Conservation (phyloP, 2,797 vertebrate genomes). For the Anolis apletophallus region DNA sequence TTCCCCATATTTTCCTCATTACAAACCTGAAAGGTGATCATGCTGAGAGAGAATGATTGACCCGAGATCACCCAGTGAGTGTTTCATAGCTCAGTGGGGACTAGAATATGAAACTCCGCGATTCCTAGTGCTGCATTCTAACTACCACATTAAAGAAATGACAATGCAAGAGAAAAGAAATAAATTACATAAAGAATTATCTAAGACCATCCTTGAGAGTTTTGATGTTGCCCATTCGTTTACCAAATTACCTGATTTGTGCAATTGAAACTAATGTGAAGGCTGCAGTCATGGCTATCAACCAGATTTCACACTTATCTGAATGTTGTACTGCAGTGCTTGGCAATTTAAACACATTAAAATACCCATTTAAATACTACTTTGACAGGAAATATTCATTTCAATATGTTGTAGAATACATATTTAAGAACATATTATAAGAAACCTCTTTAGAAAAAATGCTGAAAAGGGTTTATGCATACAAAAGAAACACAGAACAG, state of each 20-base stretch:
- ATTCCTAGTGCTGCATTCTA: too few relatives aligned
- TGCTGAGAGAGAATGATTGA: too few relatives aligned
- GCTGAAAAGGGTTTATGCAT: neutral
- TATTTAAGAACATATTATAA: too few relatives aligned
- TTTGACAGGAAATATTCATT: neutral
- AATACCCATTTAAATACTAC: neutral
- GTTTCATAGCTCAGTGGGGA: too few relatives aligned
- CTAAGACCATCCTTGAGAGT: neutral
- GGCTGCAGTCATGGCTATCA: neutral
- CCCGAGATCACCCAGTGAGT: too few relatives aligned
- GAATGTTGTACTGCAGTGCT: neutral
- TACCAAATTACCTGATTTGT: neutral
- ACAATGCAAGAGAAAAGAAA: too few relatives aligned
- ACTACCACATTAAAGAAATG: too few relatives aligned
- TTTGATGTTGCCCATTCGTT: neutral
- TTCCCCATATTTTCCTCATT: too few relatives aligned
- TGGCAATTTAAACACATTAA: neutral
- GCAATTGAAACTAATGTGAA: neutral
- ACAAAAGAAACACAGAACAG: neutral
- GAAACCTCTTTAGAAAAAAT: neutral
- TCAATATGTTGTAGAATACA: neutral
- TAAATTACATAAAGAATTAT: too few relatives aligned
- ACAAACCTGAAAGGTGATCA: too few relatives aligned
- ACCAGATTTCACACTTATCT: neutral
- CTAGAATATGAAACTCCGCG: too few relatives aligned